Evolutionary conservation across 1,140 invertebrate species (phyloP).

Genomic region (Drosophila azteca): DNA sequence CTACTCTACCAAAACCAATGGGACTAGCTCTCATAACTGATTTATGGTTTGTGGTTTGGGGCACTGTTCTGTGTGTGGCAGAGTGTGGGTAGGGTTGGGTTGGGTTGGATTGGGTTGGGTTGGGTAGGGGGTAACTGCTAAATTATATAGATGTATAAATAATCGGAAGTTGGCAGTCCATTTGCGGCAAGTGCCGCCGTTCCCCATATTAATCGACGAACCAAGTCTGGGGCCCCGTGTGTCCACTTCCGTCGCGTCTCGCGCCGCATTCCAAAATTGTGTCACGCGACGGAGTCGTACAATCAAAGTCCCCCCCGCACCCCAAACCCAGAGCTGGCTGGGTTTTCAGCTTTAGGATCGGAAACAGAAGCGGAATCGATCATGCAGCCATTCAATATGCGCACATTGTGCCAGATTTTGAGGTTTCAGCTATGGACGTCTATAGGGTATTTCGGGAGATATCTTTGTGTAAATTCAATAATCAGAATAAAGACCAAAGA

Average conservation of each 20-base stretch:
- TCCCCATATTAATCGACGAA: constrained; percentile 69
- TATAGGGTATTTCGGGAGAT: constrained; percentile 9
- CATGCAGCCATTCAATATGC: constrained; percentile 46
- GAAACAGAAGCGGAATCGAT: constrained; percentile 6
- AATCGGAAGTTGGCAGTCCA: constrained; percentile 71
- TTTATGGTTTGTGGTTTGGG: constrained; percentile 23
- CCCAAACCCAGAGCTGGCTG: neutral
- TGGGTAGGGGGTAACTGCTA: constrained; percentile 24
- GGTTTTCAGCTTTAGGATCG: constrained; percentile 25
- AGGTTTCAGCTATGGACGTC: neutral
- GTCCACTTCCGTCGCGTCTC: constrained; percentile 46
- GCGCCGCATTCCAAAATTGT: constrained; percentile 51
- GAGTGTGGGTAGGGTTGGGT: neutral
- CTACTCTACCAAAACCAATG: neutral
- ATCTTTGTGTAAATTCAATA: too few relatives aligned
- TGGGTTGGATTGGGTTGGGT: too few relatives aligned
- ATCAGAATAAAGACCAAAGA: too few relatives aligned
- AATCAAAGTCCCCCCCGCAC: constrained; percentile 8
- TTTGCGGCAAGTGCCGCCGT: constrained; percentile 71
- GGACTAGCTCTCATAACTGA: constrained; percentile 9
- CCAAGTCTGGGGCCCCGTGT: constrained; percentile 31
- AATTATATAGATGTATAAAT: constrained; percentile 40
- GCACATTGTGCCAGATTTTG: constrained; percentile 52
- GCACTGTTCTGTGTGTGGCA: constrained; percentile 8
- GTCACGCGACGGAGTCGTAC: constrained; percentile 39